Base-by-base conservation (phyloP, 2,113 vertebrate genomes). In the Neopipo cinnamomea region DNA sequence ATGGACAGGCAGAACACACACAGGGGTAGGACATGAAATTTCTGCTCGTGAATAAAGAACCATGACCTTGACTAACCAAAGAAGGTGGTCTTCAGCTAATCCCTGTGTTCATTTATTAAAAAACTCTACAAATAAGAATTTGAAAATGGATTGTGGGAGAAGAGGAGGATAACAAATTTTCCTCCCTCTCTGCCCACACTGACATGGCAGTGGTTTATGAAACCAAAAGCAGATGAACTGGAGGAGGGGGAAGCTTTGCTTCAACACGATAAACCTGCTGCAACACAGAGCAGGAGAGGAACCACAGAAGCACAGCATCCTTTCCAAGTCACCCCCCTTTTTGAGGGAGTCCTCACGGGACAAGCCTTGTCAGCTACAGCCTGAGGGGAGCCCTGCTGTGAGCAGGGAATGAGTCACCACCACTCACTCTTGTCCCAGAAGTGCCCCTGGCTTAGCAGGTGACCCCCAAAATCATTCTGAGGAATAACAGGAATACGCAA, bases 401-500 rank as follows among this genome's bases (percentile, higher is more conserved):
- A 93, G 79, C 77, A 56, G 80, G 58, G 35, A 83, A 37, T 21
- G 35, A 90, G 50, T 12, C 66, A 47, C 63, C 88, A 21, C 42
- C 23, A 13, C 58, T 41, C 31, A 28, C 12, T 61, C 12, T 9
- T 5, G 63, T 93, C 71, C 83, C 89, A 85, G 2, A 42, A 74
- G 68, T 14, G 89, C 42, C 53, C 81, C 70, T 1, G 0, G 0
- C 76, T 37, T 66, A 82, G 77, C 44, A 41, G 93, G 88, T 5
- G 5, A 82, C 93, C 72, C 92, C 46, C 93, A 88, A 75, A 85
- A 53, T 7, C 33, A 3, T 27, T 47, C 68, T 82, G 70, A 75
- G 61, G 49, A 96, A 11, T 6, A 77, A 88, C 25, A 96, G 89
- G 75, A 97, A 97, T 62, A 96, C 88, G 28, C 81, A 93, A 65